Evolutionary conservation across 2,113 vertebrate genomes (phyloP), one percentile per base, ranked within the genome.

Genomic region (Gasterosteus nipponicus): DNA sequence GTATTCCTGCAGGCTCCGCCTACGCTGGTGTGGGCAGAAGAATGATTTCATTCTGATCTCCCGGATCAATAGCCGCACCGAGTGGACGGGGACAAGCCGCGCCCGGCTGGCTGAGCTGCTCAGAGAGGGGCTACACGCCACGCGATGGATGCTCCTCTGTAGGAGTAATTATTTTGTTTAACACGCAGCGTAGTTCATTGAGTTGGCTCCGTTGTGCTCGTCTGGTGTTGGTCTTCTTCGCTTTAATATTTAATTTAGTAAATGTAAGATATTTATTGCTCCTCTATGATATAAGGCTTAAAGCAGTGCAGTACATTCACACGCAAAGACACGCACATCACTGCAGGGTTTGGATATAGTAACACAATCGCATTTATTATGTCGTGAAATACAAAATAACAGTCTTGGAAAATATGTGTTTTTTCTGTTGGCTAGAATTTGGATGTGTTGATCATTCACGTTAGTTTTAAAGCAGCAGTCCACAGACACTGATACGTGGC

Each of bases 31-130:
- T 91, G 84, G 91, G 87, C 83, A 84, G 86, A 19, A 82, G 88
- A 92, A 92, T 92, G 85, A 92, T 89, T 87, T 90, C 86, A 90
- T 81, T 86, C 73, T 86, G 86, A 91, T 92, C 22, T 26, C 22
- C 22, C 69, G 77, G 85, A 92, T 92, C 90, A 89, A 92, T 91
- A 86, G 69, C 71, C 64, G 73, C 75, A 78, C 65, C 69, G 63
- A 56, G 75, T 73, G 83, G 88, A 91, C 73, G 70, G 83, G 35
- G 67, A 81, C 72, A 26, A 26, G 22, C 22, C 22, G 22, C 22
- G 22, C 22, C 22, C 22, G 22, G 22, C 22, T 26, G 22, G 22
- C 22, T 26, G 41, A 14, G 75, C 83, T 54, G 42, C 75, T 80
- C 72, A 90, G 35, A 76, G 70, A 9, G 49, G 0, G 22, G 22